Conservation (phyloP, 2,888 invertebrate genomes). For the Limnephilus lunatus region DNA sequence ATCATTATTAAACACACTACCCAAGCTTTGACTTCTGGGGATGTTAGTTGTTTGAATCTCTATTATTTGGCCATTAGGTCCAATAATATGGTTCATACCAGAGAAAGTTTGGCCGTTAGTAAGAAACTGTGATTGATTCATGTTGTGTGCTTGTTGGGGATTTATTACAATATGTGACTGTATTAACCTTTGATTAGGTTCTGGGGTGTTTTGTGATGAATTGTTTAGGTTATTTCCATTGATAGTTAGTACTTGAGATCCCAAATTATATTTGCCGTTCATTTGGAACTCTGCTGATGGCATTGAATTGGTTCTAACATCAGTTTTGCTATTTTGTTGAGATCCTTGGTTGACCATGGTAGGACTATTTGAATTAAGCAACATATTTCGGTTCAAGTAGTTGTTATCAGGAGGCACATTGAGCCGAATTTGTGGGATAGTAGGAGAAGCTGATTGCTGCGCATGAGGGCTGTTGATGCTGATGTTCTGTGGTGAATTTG, state of each 20-base stretch:
- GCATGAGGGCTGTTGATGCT: conserved; percentile 54
- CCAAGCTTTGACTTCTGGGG: conserved; percentile 62
- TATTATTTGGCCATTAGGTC: conserved; percentile 79
- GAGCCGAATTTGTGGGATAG: conserved; percentile 69
- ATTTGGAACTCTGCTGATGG: conserved; percentile 53
- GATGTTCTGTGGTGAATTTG: conserved; percentile 58
- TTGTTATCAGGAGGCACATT: conserved; percentile 67
- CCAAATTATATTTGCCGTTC: conserved; percentile 50
- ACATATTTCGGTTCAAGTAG: conserved; percentile 50
- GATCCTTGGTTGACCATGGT: conserved; percentile 53
- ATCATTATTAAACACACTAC: conserved; percentile 57
- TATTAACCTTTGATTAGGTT: conserved; percentile 65
- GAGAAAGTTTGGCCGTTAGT: conserved; percentile 64
- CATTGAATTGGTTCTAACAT: conserved; percentile 67
- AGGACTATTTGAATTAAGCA: conserved; percentile 37
- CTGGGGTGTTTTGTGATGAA: conserved; percentile 47
- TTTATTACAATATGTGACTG: conserved; percentile 66
- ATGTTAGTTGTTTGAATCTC: conserved; percentile 74
- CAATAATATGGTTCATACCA: conserved; percentile 73
- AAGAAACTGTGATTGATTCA: conserved; percentile 59
- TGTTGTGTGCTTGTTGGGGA: conserved; percentile 66
- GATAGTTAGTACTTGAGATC: conserved; percentile 61
- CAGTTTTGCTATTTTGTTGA: conserved; percentile 62
- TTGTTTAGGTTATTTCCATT: conserved; percentile 57
- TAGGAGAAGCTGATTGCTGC: conserved; percentile 70